These are phyloP conservation scores for Oxytorus armatus DNA, from an alignment of 2,888 invertebrate species.

Conservation along the genomic window DNA sequence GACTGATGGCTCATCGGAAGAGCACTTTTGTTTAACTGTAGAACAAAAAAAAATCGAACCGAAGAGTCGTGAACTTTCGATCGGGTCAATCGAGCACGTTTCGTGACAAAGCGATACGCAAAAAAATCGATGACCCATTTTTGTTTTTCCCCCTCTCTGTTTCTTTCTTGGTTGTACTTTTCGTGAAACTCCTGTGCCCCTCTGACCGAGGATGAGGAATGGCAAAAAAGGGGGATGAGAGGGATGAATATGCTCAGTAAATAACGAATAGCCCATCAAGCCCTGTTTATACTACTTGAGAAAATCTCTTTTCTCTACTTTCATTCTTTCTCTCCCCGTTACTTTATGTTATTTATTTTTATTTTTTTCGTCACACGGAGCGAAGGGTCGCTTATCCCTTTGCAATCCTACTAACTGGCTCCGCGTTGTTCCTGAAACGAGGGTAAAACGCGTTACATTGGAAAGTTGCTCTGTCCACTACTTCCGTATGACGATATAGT, in stretches of 20 bases:
- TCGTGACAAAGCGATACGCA: slow-evolving; percentile 38
- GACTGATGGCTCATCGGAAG: no score
- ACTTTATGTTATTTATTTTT: slow-evolving; percentile 33
- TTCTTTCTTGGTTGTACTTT: slow-evolving; percentile 35
- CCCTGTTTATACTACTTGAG: slow-evolving; percentile 55
- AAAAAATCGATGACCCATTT: slow-evolving; percentile 59
- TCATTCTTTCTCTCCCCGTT: slow-evolving; percentile 11
- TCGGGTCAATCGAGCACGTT: slow-evolving; percentile 60
- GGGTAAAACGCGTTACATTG: neutral
- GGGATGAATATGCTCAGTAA: slow-evolving; percentile 55
- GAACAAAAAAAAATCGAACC: neutral
- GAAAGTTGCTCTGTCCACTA: neutral
- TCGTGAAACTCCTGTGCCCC: slow-evolving; percentile 38
- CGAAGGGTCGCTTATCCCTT: neutral
- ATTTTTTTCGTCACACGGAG: slow-evolving; percentile 4
- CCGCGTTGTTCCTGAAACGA: neutral
- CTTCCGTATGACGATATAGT: neutral
- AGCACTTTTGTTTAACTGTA: slow-evolving; percentile 1
- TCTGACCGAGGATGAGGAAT: slow-evolving; percentile 30
- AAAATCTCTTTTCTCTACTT: slow-evolving; percentile 34
- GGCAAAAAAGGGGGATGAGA: slow-evolving; percentile 9
- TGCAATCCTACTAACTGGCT: neutral
- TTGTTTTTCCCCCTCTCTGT: slow-evolving; percentile 16
- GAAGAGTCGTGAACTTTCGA: slow-evolving; percentile 43
- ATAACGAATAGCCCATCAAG: slow-evolving; percentile 61